Evolutionary conservation across 1,140 invertebrate species (phyloP).

Genomic region (Aphaenogaster ashmeadi): DNA sequence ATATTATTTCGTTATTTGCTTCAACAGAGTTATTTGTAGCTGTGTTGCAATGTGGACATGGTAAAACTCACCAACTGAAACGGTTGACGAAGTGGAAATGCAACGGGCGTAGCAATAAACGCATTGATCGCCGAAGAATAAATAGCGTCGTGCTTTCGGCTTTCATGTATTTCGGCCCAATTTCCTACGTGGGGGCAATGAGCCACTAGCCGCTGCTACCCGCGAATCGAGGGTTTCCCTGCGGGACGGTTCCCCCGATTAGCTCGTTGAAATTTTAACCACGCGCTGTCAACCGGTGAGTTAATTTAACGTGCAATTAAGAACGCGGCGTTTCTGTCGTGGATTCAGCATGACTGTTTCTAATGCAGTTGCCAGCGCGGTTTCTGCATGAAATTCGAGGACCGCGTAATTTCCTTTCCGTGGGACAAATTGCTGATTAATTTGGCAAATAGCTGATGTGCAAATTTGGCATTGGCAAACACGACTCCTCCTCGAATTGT

Average conservation of each 20-base stretch:
- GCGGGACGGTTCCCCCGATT: constrained; percentile 41
- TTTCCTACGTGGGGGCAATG: constrained; percentile 48
- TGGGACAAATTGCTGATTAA: constrained; percentile 50
- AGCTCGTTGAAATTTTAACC: constrained; percentile 62
- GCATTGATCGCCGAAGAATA: constrained; percentile 54
- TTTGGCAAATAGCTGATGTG: constrained; percentile 40
- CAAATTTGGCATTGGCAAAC: constrained; percentile 41
- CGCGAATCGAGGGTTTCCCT: neutral
- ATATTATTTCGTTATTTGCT: constrained; percentile 27
- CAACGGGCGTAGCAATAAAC: constrained; percentile 52
- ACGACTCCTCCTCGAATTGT: neutral
- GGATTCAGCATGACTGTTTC: constrained; percentile 1
- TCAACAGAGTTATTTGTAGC: constrained; percentile 38
- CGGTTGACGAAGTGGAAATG: constrained; percentile 47
- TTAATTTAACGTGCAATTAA: constrained; percentile 61
- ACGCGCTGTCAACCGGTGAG: constrained; percentile 44
- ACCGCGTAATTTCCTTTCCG: constrained; percentile 14
- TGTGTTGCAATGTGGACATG: neutral
- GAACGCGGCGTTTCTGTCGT: constrained; percentile 28
- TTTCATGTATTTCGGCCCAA: constrained; percentile 33
- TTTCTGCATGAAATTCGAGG: constrained; percentile 32
- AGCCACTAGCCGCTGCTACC: neutral
- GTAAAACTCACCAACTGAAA: constrained; percentile 13
- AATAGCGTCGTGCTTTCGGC: constrained; percentile 41
- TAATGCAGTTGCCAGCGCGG: constrained; percentile 12